These are phyloP conservation scores for Gallinago solitaria DNA, from an alignment of 2,797 vertebrate species.

Conservation along the genomic window DNA sequence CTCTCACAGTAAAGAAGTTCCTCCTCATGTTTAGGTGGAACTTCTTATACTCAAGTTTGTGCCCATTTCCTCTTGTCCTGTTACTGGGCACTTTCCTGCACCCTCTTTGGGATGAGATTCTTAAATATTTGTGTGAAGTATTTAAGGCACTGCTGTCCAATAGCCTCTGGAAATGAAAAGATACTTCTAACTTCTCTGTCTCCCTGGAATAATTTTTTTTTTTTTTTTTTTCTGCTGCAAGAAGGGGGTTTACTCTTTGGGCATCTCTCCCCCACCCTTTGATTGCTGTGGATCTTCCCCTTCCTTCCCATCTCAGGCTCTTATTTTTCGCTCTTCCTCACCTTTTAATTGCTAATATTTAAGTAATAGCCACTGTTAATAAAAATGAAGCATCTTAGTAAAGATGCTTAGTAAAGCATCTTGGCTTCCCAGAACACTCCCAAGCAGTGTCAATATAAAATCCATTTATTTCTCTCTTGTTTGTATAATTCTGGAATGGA, in stretches of 20 bases:
- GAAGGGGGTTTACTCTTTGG: not conserved
- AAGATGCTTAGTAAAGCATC: not conserved
- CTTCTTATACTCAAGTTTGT: no score
- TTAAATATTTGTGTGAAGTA: not conserved
- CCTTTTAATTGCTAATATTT: not conserved
- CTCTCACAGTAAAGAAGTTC: no score
- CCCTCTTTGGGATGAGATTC: not conserved
- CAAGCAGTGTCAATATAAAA: not conserved
- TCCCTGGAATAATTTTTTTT: not conserved
- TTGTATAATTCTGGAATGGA: accelerated
- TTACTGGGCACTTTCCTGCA: not conserved
- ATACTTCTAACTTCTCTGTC: not conserved
- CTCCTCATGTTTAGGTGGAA: no score
- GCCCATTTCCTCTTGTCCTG: no score
- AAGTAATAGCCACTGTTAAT: not conserved
- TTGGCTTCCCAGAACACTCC: not conserved
- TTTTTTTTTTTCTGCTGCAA: not conserved
- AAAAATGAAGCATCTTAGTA: not conserved
- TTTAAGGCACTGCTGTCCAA: not conserved
- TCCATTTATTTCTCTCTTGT: not conserved
- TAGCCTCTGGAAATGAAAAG: not conserved
- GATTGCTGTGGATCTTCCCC: accelerated
- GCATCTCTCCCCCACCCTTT: not conserved
- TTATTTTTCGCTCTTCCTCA: not conserved
- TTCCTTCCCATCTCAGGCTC: not conserved